These are phyloP conservation scores for Callocephalon fimbriatum DNA, from an alignment of 2,113 vertebrate species.

Conservation along the genomic window DNA sequence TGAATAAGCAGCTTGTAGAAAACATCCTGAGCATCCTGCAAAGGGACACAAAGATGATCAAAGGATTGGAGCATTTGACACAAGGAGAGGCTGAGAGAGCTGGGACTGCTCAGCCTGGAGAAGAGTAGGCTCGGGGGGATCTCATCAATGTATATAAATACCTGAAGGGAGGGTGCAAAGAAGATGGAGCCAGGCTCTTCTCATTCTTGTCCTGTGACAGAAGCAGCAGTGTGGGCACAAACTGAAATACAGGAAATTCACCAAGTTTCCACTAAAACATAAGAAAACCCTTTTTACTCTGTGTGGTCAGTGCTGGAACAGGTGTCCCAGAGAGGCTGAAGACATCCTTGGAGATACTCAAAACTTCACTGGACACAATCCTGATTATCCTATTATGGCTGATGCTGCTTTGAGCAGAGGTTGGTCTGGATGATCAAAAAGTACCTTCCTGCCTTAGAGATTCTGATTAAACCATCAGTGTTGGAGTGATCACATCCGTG, in stretches of 20 bases:
- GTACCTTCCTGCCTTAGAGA: neutral
- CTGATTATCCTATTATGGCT: neutral
- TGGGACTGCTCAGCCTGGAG: neutral
- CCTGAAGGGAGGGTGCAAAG: neutral
- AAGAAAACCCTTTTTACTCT: neutral
- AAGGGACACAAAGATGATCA: neutral
- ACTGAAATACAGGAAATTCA: neutral
- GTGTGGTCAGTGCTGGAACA: neutral
- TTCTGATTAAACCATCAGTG: neutral
- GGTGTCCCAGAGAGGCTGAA: neutral
- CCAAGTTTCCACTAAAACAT: neutral
- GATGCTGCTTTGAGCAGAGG: neutral
- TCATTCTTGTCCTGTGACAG: neutral
- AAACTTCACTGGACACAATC: neutral
- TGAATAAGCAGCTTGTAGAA: neutral
- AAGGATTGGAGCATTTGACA: neutral
- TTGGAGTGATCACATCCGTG: neutral
- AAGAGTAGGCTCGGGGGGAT: neutral
- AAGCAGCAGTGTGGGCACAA: neutral
- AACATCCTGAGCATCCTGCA: neutral
- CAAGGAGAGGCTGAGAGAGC: neutral
- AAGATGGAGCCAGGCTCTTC: neutral
- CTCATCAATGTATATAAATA: neutral
- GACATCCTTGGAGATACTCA: neutral
- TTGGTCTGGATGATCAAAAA: neutral